Evolutionary conservation across 2,888 invertebrate species (phyloP).

Genomic region (Agriopis aurantiaria): DNA sequence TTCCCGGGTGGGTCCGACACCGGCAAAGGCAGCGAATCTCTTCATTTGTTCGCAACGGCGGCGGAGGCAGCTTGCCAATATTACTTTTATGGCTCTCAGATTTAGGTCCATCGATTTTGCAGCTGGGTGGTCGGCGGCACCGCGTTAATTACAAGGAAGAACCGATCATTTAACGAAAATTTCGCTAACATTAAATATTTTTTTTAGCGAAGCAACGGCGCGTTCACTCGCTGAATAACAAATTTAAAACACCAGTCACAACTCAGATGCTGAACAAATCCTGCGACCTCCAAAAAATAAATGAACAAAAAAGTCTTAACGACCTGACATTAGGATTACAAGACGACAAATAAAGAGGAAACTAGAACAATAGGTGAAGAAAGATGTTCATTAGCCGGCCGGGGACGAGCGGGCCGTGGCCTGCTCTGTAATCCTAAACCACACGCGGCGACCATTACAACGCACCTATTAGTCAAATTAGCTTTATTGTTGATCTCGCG

Average conservation of each 20-base stretch:
- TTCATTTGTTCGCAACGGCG: constrained; percentile 74
- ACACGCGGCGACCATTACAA: constrained; percentile 85
- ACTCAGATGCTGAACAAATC: constrained; percentile 41
- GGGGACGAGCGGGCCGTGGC: constrained; percentile 59
- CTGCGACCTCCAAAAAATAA: constrained; percentile 24
- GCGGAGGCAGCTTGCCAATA: constrained; percentile 72
- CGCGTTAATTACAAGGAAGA: constrained; percentile 80
- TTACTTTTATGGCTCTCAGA: constrained; percentile 71
- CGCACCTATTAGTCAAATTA: constrained; percentile 86
- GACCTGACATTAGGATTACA: constrained; percentile 48
- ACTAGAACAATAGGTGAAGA: constrained; percentile 79
- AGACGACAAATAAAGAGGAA: constrained; percentile 57
- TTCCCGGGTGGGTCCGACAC: constrained; percentile 43
- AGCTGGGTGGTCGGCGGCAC: constrained; percentile 77
- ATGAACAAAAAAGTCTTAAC: constrained; percentile 26
- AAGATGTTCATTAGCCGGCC: constrained; percentile 72
- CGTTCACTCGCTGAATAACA: constrained; percentile 78
- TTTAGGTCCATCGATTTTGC: constrained; percentile 75
- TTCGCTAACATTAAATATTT: constrained; percentile 82
- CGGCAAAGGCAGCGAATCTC: constrained; percentile 60
- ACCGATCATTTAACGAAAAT: constrained; percentile 80
- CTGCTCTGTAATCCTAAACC: constrained; percentile 81
- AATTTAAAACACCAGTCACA: constrained; percentile 67
- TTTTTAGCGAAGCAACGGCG: constrained; percentile 73
- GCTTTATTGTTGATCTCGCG: constrained; percentile 81